Base-by-base conservation (phyloP, 1,140 invertebrate species). In the Aporrectodea caliginosa region DNA sequence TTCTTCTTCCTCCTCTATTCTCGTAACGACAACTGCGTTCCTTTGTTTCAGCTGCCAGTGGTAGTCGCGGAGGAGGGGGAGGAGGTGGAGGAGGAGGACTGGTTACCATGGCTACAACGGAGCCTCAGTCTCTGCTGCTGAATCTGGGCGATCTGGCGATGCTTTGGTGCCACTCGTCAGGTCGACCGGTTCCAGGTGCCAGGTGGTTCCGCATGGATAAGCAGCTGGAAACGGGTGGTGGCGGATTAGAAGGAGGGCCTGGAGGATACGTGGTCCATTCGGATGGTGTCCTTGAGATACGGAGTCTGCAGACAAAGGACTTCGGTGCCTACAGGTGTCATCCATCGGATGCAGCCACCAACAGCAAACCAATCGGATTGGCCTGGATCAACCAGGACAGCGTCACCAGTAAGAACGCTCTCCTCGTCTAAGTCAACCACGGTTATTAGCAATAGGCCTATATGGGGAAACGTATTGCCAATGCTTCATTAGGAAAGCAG, bases 241-340 rank as follows among this genome's bases (percentile, higher is more conserved):
- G 6, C 22, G 43, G 43, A 12, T n/a, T 58, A 22, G 22, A 6
- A 12, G 6, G 6, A 12, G 43, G 43, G 6, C 6, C 6, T 22
- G 6, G 6, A 12, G 43, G 43, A 12, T 6, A 12, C 43, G 6
- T 58, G 22, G 43, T 58, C 6, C 43, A 58, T 58, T 22, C 6
- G 6, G 92, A 95, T 32, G 93, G 94, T 2, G 43, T 58, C 22
- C 88, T 97, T 73, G 95, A 97, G 90, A 92, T 97, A 31, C 92
- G 93, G 82, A 91, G 93, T 82, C 91, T 95, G 31, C 87, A 90
- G 32, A 84, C 90, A 35, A 88, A 90, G 68, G 95, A 97, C 89
- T 90, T 93, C 22, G 95, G 94, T 31, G 90, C 88, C 0, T 97
- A 97, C 88, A 90, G 92, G 80, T 97, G 94, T 86, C 90, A 91